Evolutionary conservation across 2,797 vertebrate genomes (phyloP).

Genomic region (Odontamblyopus rebecca): DNA sequence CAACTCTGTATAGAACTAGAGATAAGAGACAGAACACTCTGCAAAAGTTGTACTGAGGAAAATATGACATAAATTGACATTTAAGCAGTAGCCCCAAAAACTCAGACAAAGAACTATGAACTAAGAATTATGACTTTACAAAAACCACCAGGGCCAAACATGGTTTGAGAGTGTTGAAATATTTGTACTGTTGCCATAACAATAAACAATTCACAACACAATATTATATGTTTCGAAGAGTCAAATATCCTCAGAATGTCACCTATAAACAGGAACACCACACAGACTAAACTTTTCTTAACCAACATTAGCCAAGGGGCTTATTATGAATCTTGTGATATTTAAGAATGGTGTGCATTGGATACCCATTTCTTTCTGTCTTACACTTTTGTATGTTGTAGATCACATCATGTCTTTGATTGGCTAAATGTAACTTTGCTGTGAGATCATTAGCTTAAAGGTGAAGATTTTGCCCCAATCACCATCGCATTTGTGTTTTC

Average conservation of each 20-base stretch:
- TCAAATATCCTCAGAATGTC: no score
- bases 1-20: not conserved
- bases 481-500: slow-evolving; percentile 17
- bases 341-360: no score
- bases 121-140: not conserved
- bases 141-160: not conserved
- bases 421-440: slow-evolving; percentile 23
- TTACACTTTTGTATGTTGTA: not conserved
- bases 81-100: not conserved
- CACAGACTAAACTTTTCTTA: no score
- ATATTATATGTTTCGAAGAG: no score
- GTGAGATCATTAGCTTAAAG: slow-evolving; percentile 18
- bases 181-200: no score
- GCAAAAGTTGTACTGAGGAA: not conserved
- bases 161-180: no score
- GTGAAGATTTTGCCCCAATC: slow-evolving; percentile 44
- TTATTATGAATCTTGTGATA: no score
- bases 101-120: not conserved
- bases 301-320: no score
- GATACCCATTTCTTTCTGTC: not conserved
- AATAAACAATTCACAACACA: no score
- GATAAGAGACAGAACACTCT: not conserved
- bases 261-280: no score
- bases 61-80: not conserved
- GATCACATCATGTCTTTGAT: slow-evolving; percentile 38